A percentile compares a stretch with the other conserved stretches of the same genome.
Evolutionary conservation across 35 echinoderm and acorn worm genomes (phyloP).

Genomic region (Nesometra sesokonis): DNA sequence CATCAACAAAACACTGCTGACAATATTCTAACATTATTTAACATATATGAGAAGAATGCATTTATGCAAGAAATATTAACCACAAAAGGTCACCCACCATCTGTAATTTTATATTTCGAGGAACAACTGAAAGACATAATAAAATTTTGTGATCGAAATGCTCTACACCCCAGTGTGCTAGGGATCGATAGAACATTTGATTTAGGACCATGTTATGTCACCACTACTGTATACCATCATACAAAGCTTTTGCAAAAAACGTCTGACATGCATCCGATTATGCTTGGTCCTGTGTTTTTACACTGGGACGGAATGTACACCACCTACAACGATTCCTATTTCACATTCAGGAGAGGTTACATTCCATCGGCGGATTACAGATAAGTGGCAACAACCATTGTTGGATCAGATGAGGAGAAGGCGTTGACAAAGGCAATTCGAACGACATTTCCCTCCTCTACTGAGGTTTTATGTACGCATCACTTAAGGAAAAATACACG

Average conservation of each 20-base stretch:
- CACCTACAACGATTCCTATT: constrained; percentile 25
- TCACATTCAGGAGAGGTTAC: constrained; percentile 18
- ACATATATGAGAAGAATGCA: background rate
- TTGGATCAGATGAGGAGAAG: no score
- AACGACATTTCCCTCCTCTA: no score
- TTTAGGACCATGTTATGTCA: constrained; percentile 18
- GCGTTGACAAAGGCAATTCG: no score
- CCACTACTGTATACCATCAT: constrained; percentile 13
- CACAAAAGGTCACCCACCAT: background rate
- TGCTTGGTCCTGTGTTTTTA: constrained; percentile 18
- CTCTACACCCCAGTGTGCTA: constrained; percentile 3
- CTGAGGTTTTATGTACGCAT: no score
- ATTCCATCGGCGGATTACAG: no score
- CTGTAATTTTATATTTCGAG: constrained; percentile 16
- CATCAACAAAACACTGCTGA: constrained; percentile 1
- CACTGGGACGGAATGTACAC: constrained; percentile 19
- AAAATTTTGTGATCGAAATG: constrained; percentile 5
- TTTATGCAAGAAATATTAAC: constrained; percentile 23
- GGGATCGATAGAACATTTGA: constrained; percentile 14
- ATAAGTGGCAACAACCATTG: no score
- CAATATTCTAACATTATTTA: constrained; percentile 1
- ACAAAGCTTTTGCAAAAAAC: constrained; percentile 9
- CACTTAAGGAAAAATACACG: no score
- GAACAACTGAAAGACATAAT: background rate
- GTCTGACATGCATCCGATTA: background rate